These are phyloP conservation scores for Scolopax rusticola DNA, from an alignment of 2,797 vertebrate species.

Conservation along the genomic window DNA sequence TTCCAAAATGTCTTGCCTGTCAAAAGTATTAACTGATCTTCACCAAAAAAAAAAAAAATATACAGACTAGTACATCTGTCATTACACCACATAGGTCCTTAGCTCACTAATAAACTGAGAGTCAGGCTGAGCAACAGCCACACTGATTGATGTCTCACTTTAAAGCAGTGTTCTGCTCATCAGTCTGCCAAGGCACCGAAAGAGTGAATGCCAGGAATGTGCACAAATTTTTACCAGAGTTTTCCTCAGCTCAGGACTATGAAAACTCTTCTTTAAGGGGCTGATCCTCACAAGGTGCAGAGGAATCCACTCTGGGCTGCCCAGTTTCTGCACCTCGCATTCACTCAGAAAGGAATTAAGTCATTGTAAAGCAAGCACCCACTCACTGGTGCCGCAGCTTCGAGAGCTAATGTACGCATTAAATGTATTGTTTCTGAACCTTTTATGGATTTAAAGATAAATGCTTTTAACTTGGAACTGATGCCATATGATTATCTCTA, in stretches of 20 bases:
- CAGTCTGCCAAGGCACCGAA: background rate
- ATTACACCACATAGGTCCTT: background rate
- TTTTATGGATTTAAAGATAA: conserved; percentile 26
- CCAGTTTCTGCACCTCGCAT: background rate
- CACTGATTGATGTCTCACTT: conserved; percentile 53
- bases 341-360: background rate
- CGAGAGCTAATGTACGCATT: background rate
- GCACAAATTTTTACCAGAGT: background rate
- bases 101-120: conserved; percentile 1
- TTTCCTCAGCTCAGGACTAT: background rate
- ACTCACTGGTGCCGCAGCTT: background rate
- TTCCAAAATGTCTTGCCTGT: background rate
- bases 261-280: background rate
- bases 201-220: conserved; percentile 39
- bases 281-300: background rate
- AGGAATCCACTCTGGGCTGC: background rate
- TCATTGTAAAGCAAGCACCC: background rate
- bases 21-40: background rate
- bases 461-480: background rate
- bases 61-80: background rate
- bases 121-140: background rate
- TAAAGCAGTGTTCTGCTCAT: conserved; percentile 26
- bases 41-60: background rate
- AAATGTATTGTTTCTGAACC: conserved; percentile 16
- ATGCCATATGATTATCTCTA: background rate